Percentiles rank a stretch among this genome's conserved stretches.
Conservation (phyloP, 2,113 vertebrate species). For the Limnothrissa miodon region DNA sequence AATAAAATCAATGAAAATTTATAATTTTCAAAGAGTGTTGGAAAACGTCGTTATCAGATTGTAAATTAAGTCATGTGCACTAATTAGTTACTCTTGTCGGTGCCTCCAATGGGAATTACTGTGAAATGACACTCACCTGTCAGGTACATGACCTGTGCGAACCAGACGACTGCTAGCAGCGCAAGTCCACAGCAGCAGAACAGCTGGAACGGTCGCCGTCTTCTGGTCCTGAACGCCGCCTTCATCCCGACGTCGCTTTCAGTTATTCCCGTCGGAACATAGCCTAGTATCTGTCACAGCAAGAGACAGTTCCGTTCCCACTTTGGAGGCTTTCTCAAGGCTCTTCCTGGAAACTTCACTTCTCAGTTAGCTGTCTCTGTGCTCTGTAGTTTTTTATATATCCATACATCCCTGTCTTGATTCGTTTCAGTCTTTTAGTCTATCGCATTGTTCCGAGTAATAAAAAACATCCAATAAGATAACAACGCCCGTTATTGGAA, state of each 20-base stretch:
- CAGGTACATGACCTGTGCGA: constrained; percentile 66
- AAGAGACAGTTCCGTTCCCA: constrained; percentile 12
- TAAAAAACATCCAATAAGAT: background rate
- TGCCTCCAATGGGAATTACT: background rate
- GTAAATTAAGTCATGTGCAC: background rate
- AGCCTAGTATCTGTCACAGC: constrained; percentile 37
- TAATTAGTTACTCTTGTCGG: background rate
- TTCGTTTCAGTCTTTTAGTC: constrained; percentile 5
- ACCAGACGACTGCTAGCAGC: constrained; percentile 67
- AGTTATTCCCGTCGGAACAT: constrained; percentile 56
- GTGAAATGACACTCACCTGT: constrained; percentile 63
- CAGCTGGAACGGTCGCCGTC: constrained; percentile 70
- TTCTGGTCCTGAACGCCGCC: constrained; percentile 58
- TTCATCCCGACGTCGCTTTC: constrained; percentile 65
- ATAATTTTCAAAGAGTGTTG: background rate
- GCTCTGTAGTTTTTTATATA: constrained; percentile 2
- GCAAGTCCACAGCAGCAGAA: constrained; percentile 73
- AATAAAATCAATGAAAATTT: no score
- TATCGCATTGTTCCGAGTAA: constrained; percentile 25
- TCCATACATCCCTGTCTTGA: constrained; percentile 19
- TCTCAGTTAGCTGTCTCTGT: background rate
- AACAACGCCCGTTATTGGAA: background rate
- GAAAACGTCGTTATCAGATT: background rate
- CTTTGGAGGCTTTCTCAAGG: background rate
- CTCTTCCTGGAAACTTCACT: constrained; percentile 23